These are phyloP conservation scores for Coracias cyanogaster DNA, from an alignment of 2,797 vertebrate genomes.

Conservation along the genomic window DNA sequence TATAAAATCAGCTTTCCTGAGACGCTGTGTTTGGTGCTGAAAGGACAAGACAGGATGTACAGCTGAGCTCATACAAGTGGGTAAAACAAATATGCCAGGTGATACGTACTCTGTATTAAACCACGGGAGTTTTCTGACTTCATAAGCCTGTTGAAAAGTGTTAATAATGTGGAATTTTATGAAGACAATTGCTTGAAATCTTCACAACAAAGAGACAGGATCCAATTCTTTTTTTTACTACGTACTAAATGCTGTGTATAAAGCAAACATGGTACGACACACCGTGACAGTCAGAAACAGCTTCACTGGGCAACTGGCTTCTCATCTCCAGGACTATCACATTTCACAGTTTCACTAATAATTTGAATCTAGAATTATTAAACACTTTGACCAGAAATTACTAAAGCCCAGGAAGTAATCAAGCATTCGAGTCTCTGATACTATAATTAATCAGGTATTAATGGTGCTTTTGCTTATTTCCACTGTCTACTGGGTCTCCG, in stretches of 20 bases:
- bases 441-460: not conserved
- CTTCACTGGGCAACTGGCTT: not conserved
- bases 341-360: not conserved
- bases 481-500: not conserved
- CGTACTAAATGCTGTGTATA: not conserved
- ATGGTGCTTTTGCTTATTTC: not conserved
- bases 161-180: not conserved
- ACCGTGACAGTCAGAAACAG: not conserved
- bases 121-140: not conserved
- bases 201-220: not conserved
- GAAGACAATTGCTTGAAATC: not conserved
- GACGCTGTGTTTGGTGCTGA: not conserved
- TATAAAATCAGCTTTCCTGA: slow-evolving; percentile 45
- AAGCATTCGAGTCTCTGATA: not conserved
- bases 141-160: not conserved
- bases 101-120: not conserved
- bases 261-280: not conserved
- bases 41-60: slow-evolving; percentile 18
- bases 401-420: not conserved
- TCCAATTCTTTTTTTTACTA: not conserved
- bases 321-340: not conserved
- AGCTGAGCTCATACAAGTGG: not conserved
- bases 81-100: not conserved
- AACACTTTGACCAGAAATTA: not conserved
- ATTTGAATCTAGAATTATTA: not conserved